phyloP scores from a whole-genome alignment of 1,140 invertebrate genomes.

The Battus philenor region DNA sequence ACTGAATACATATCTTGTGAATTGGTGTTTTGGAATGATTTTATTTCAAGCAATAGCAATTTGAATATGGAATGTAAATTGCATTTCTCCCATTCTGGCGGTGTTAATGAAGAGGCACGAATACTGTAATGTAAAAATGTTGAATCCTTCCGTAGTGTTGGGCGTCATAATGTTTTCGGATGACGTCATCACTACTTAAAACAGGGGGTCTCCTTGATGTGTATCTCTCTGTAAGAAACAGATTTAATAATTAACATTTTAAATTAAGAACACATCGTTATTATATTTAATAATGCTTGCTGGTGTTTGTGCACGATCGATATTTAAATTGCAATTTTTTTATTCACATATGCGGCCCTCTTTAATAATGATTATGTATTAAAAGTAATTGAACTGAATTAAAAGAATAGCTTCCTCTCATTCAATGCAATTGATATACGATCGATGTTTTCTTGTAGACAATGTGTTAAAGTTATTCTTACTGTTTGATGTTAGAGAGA shows the following conservation, averaged over 20 bases:
- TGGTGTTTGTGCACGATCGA: slow-evolving; percentile 34
- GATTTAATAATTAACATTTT: slow-evolving; percentile 8
- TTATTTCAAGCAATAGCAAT: too few species aligned
- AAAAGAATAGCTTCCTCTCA: too few species aligned
- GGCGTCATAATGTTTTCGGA: slow-evolving; percentile 29
- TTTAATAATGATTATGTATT: too few species aligned
- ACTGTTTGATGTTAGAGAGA: slow-evolving; percentile 76
- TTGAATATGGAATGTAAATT: too few species aligned
- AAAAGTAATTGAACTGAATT: too few species aligned
- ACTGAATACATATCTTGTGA: not conserved
- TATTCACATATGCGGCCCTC: too few species aligned
- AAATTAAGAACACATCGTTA: not conserved
- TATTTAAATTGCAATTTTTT: too few species aligned
- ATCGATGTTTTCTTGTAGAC: not conserved
- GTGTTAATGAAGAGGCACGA: slow-evolving; percentile 63
- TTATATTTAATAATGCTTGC: slow-evolving; percentile 30
- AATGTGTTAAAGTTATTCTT: slow-evolving; percentile 44
- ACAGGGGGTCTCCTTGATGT: slow-evolving; percentile 62
- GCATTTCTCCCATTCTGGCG: slow-evolving; percentile 57
- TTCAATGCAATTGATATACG: too few species aligned
- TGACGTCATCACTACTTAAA: slow-evolving; percentile 43
- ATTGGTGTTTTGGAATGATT: not conserved
- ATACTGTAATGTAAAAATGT: slow-evolving; percentile 58
- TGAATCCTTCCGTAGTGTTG: slow-evolving; percentile 27
- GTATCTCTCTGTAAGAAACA: slow-evolving; percentile 66